Base-by-base conservation (phyloP, 1,140 invertebrate species). In the Tribolium castaneum region DNA sequence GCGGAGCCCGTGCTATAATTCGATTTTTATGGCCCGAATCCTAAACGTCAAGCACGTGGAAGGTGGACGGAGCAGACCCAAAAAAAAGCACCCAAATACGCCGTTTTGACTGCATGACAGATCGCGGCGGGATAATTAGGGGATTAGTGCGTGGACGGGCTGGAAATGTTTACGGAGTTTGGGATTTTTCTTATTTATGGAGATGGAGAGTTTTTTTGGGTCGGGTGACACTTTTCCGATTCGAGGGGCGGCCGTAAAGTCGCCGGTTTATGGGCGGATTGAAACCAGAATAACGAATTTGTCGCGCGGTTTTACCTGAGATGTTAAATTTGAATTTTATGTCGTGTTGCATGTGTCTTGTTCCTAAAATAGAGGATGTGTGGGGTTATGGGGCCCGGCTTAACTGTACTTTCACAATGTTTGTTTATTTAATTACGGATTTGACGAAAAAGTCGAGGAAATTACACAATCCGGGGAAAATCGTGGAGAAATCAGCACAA, bases 1-100 rank as follows among this genome's bases (percentile, higher is more conserved):
- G 34, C 74, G 54, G 74, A 62, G 45, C 56, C 54, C n/a, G 66
- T 50, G 62, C 10, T 70, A 50, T 70, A 76, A 76, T 76, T 75
- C 30, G 73, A 75, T 75, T 75, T 75, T 75, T 75, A 75, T 59
- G 73, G 73, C 45, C 49, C 56, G 3, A 70, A 19, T 62, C 50
- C 12, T 51, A 51, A 76, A 76, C 16, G 75, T 76, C 75, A 76
- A 76, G 75, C 75, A 70, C 75, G 75, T 76, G 75, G 45, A 70
- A 76, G 66, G 49, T 73, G 12, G 14, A 50, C 74, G n/a, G 14
- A 25, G 49, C 49, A n/a, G 14, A 50, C 74, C 19, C 22, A 25
- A 14, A 14, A 52, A 12, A 52, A 52, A 14, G 16, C 0, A 19
- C 16, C 2, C 2, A 19, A 45, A 52, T 30, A 30, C 25, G 5